Conservation (phyloP, 2,888 invertebrate genomes). For the Mellilla xanthometata region DNA sequence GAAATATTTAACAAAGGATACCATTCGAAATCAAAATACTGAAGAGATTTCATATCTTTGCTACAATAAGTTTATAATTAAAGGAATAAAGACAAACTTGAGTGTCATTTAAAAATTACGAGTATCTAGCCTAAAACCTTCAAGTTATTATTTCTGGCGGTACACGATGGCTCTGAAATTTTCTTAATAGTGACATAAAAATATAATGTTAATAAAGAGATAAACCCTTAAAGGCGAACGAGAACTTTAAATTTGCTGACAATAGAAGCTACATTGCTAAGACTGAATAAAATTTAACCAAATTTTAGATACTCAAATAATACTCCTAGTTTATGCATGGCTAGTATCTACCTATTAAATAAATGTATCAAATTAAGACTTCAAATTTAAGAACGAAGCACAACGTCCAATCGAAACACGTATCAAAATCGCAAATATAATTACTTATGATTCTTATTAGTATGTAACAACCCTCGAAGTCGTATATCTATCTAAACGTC, state of each 20-base stretch:
- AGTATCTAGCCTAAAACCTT: slow-evolving; percentile 60
- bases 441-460: background rate
- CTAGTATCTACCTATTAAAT: too few species aligned
- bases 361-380: too few species aligned
- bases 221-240: slow-evolving; percentile 36
- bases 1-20: slow-evolving; percentile 35
- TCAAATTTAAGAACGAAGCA: too few species aligned
- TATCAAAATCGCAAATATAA: background rate
- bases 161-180: slow-evolving; percentile 64
- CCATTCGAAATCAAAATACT: slow-evolving; percentile 28
- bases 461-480: background rate
- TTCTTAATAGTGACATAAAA: slow-evolving; percentile 71
- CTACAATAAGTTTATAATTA: slow-evolving; percentile 43
- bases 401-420: background rate
- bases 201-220: slow-evolving; percentile 64
- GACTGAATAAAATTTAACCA: too few species aligned
- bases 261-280: slow-evolving; percentile 35
- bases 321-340: too few species aligned
- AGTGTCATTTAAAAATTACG: slow-evolving; percentile 52
- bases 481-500: slow-evolving; percentile 10
- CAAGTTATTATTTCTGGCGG: slow-evolving; percentile 63
- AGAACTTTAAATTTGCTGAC: slow-evolving; percentile 41
- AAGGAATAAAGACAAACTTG: slow-evolving; percentile 53
- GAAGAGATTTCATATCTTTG: slow-evolving; percentile 36
- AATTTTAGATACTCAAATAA: background rate